Base-by-base conservation (phyloP, 2,888 invertebrate genomes). In the Cephus pulcher region DNA sequence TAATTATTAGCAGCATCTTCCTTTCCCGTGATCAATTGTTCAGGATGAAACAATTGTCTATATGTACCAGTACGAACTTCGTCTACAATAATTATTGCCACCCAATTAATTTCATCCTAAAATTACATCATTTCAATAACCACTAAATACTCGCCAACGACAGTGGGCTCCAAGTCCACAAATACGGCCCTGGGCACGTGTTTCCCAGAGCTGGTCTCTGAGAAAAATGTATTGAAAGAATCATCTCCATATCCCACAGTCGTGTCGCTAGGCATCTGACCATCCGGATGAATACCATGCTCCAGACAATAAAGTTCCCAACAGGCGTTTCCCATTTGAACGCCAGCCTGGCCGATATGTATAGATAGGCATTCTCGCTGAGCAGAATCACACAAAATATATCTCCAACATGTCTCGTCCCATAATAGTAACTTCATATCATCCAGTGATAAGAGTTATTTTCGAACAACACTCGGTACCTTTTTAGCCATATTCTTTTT, bases 1-100 rank as follows among this genome's bases (percentile, higher is more conserved):
- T 98, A 98, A 93, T 98, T 98, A 92, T 98, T 98, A 82, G 98
- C 97, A 0, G 97, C 97, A 90, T 97, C 97, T 90, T 97, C 97
- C 91, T 97, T 97, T 82, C 97, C 97, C 74, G 97, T 97, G 89
- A 98, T 97, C 86, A 98, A 93, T 91, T 98, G 97, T 90, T 98
- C 97, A 1, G 97, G 97, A 90, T 98, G 97, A 92, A 97, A 98
- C 78, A 98, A 93, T 90, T 95, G 95, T 1, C 96, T 94, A 92
- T 97, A 98, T 0, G 96, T 96, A 82, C 97, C 97, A 56, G 96
- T 96, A 84, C 96, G 95, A 73, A 97, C 96, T 90, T 96, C 96
- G 88, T 97, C 96, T 95, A 74, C 71, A 78, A 80, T 30, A 71
- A 6, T 33, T 71, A 15, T 12, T 2, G 30, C 70, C 12, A 30